Evolutionary conservation across 2,797 vertebrate genomes (phyloP), one percentile per base, ranked within the genome.

Genomic region (Liparis tanakae): DNA sequence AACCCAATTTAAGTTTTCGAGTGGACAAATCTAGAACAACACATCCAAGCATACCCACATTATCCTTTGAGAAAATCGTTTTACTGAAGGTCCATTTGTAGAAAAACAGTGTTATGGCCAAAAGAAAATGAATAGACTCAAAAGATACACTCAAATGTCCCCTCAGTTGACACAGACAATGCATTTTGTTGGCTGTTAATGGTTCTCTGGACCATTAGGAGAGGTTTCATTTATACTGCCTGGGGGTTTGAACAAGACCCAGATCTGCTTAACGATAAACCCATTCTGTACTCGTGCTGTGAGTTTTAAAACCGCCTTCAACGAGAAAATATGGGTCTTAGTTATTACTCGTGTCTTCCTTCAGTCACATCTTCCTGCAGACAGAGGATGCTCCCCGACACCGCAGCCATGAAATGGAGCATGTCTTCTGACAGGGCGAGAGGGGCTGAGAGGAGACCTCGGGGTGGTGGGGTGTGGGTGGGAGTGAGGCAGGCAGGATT

Each of bases 201-300:
- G 84, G 83, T 83, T 87, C 78, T 80, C 33, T 83, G 76, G 68
- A 74, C 83, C 87, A 91, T 92, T 90, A 89, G 85, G 85, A 82
- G 75, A 83, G 80, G 80, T 85, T 90, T 91, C 87, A 88, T 88
- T 85, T 87, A 76, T 88, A 76, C 71, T 82, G 84, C 87, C 88
- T 73, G 58, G 72, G 76, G 89, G 81, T 86, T 87, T 88, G 72
- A 80, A 76, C 74, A 83, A 78, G 88, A 87, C 82, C 87, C 74
- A 91, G 86, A 90, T 85, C 85, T 20, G 14, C 83, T 81, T 86
- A 89, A 92, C 85, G 87, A 87, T 84, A 81, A 74, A 75, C 65
- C 81, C 79, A 85, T 82, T 78, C 76, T 75, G 72, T 74, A 67
- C 80, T 85, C 91, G 80, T 54, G 82, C 90, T 90, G 85, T 61